Base-by-base conservation (phyloP, 2,888 invertebrate genomes). In the Trachelus troglodyta region DNA sequence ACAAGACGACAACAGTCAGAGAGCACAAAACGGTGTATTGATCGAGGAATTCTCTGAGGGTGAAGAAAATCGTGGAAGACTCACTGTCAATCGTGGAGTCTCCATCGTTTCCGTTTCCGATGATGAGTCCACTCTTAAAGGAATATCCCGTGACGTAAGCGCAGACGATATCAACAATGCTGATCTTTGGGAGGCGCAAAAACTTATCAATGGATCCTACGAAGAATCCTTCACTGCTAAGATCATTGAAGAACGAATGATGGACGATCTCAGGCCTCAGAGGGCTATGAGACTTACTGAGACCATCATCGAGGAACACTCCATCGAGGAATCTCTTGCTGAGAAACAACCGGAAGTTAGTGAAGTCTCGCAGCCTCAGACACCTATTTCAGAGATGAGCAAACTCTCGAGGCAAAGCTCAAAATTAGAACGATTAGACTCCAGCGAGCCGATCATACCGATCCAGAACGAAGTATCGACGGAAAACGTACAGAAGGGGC, bases 71-170 rank as follows among this genome's bases (percentile, higher is more conserved):
- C 73, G 91, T 87, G 81, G 89, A 3, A 92, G 86, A 81, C 88
- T 92, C 6, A 82, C 85, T 11, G 88, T 91, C 0, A 93, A 93
- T 84, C 92, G 94, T 83, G 93, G 94, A 4, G 90, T 95, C n/a
- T 95, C 95, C 0, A 95, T 95, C n/a, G 93, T 94, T 80, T 94
- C 95, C 1, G 92, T 94, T 40, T 94, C 95, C 1, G 95, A 95
- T 89, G 95, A 95, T 83, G 95, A 95, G 34, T 92, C 92, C 82
- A 94, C 93, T 73, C 91, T 93, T 90, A 93, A 93, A 76, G 94
- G 93, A 31, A 93, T 94, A 77, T 94, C 94, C 0, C 90, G 94
- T 78, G 94, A 94, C 81, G 92, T 94, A 76, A 94, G 94, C 4
- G 92, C 93, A 75, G 94, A 94, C 86, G 94, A 94, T 80, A 90